Evolutionary conservation across 1,140 invertebrate genomes (phyloP), one percentile per base, ranked within the genome.

Genomic region (Drosophila melanica): DNA sequence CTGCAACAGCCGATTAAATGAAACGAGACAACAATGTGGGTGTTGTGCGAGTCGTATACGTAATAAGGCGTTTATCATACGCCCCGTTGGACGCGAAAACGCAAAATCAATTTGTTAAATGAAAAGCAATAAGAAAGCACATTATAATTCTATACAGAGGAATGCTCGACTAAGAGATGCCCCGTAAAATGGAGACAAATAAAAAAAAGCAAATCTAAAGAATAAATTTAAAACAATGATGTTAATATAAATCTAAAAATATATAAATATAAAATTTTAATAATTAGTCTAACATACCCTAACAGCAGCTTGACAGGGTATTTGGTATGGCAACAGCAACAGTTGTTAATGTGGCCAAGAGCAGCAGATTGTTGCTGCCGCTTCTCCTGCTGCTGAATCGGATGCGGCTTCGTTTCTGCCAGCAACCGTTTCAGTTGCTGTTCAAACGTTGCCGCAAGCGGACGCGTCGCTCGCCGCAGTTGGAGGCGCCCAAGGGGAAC

Each of bases 381-480:
- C 42, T 41, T 41, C 55, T 33, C 50, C 60, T 47, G 41, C 20
- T 45, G 33, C 44, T 20, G 20, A 9, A 8, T 44, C 5, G 4
- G 37, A 39, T 53, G 64, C 57, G 42, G 44, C 58, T 39, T 48
- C 47, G 12, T 27, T 48, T 41, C 14, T n/a, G 65, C 39, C 44
- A 47, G 37, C 35, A 44, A 55, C 9, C 11, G 50, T 63, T 67
- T 86, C 71, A 86, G 81, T 86, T 53, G 82, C 55, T 73, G 30
- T 50, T 44, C 54, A 75, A 76, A 57, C 79, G 79, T 68, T 76
- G 79, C 81, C 57, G 45, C 37, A 59, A 54, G 30, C 82, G 82
- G 81, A 66, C 81, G 82, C 79, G 44, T 71, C 47, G 58, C 81
- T 74, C 79, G 42, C 57, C 47, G 39, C 37, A 23, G 12, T 48